phyloP scores from a whole-genome alignment of 2,888 invertebrate species.

The Machimus atricapillus region DNA sequence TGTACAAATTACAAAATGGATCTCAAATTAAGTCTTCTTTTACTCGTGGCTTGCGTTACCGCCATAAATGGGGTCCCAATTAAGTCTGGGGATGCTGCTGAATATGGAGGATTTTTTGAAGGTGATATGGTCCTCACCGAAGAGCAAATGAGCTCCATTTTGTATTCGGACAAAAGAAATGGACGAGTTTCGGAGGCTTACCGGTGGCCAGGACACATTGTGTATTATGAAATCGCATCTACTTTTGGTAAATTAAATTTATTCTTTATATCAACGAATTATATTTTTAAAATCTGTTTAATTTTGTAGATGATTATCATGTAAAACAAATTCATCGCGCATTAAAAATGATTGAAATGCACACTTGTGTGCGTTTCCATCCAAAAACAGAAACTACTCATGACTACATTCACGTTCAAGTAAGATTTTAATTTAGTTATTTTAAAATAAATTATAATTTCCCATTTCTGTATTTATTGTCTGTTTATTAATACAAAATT shows the following conservation, averaged over 20 bases:
- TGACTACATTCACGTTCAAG: constrained; percentile 54
- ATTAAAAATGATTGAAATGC: constrained; percentile 73
- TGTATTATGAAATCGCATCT: constrained; percentile 72
- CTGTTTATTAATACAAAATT: not conserved
- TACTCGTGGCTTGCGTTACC: not conserved
- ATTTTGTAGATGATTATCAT: constrained; percentile 62
- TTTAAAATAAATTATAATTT: not conserved
- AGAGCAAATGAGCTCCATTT: constrained; percentile 45
- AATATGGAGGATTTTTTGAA: constrained; percentile 75
- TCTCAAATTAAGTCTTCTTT: not conserved
- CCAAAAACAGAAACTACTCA: constrained; percentile 63
- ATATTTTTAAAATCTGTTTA: not conserved
- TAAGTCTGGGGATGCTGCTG: constrained; percentile 68
- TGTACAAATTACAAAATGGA: not conserved
- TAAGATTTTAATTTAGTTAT: not conserved
- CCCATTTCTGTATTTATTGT: not conserved
- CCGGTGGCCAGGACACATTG: constrained; percentile 72
- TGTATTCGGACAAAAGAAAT: constrained; percentile 62
- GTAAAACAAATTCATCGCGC: constrained; percentile 70
- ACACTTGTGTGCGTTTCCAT: constrained; percentile 76
- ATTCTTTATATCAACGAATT: not conserved
- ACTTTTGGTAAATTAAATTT: constrained; percentile 57
- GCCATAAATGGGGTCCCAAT: not conserved
- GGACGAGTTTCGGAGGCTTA: constrained; percentile 66
- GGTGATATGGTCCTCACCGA: constrained; percentile 75